phyloP scores from a whole-genome alignment of 2,797 vertebrate genomes.

The Triplophysa bombifrons region DNA sequence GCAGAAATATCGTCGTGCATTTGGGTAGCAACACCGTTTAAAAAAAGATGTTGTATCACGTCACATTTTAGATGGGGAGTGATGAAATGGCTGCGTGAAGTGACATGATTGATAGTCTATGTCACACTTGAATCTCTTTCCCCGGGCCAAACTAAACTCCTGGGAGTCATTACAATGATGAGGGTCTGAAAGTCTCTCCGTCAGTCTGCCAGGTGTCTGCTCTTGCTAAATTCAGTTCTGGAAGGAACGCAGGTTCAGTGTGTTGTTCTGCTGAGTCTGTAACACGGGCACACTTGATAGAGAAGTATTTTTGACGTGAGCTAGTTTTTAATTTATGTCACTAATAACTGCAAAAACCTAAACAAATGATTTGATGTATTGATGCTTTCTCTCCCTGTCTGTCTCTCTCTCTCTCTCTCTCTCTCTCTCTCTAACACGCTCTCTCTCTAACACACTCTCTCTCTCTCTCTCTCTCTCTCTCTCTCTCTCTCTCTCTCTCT shows the following conservation, averaged over 20 bases:
- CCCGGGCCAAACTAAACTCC: slow-evolving; percentile 35
- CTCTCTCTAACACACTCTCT: too few relatives aligned
- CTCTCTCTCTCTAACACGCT: too few relatives aligned
- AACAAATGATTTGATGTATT: background rate
- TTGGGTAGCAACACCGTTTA: slow-evolving; percentile 11
- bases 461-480: too few relatives aligned
- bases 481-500: too few relatives aligned
- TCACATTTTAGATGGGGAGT: slow-evolving; percentile 12
- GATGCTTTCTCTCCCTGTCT: too few relatives aligned
- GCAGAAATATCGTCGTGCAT: background rate
- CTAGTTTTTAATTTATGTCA: too few relatives aligned
- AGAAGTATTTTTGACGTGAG: background rate
- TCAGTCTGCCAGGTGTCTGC: slow-evolving; percentile 18
- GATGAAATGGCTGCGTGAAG: slow-evolving; percentile 16
- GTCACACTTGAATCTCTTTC: slow-evolving; percentile 28
- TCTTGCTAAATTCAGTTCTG: slow-evolving; percentile 26
- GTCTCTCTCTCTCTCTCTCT: too few relatives aligned
- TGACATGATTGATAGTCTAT: slow-evolving; percentile 38
- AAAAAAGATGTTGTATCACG: slow-evolving; percentile 30
- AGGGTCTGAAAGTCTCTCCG: slow-evolving; percentile 29
- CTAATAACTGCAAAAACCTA: background rate
- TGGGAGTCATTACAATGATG: slow-evolving; percentile 46
- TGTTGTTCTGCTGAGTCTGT: background rate
- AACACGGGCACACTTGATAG: background rate
- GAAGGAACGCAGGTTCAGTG: background rate